Evolutionary conservation across 2,797 vertebrate species (phyloP).

Genomic region (Agapornis canus): DNA sequence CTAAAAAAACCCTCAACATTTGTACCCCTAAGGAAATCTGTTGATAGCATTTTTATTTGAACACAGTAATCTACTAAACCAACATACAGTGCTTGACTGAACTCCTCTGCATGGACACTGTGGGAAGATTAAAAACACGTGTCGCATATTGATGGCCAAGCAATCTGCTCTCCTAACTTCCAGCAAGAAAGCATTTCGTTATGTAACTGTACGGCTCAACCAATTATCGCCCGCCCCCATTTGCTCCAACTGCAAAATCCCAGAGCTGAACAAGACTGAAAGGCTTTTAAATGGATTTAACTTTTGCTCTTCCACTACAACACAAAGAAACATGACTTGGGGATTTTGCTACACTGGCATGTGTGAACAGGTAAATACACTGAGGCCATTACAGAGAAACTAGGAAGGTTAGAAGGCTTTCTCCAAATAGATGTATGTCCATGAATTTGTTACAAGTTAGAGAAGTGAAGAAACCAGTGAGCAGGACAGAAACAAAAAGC

Average conservation of each 20-base stretch:
- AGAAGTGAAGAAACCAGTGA: not conserved
- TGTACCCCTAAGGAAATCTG: not conserved
- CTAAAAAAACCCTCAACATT: not conserved
- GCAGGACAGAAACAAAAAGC: not conserved
- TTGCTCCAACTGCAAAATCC: slow-evolving; percentile 51
- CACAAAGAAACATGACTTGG: not conserved
- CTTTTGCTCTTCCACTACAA: not conserved
- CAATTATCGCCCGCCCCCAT: slow-evolving; percentile 60
- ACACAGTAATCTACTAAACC: not conserved
- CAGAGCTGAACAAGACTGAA: not conserved
- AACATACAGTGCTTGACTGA: not conserved
- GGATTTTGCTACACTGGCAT: accelerated
- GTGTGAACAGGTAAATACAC: not conserved
- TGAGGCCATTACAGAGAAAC: not conserved
- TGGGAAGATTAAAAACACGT: slow-evolving; percentile 48
- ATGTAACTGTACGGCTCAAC: slow-evolving; percentile 52
- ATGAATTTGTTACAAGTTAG: not conserved
- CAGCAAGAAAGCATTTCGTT: slow-evolving; percentile 34
- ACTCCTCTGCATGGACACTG: slow-evolving; percentile 61
- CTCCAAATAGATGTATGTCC: not conserved
- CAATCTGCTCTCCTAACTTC: slow-evolving; percentile 50
- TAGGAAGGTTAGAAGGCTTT: not conserved
- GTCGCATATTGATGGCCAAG: slow-evolving; percentile 37
- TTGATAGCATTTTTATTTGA: not conserved
- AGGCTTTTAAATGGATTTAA: not conserved